Base-by-base conservation (phyloP, 2,888 invertebrate species). In the Macrophya annulata region DNA sequence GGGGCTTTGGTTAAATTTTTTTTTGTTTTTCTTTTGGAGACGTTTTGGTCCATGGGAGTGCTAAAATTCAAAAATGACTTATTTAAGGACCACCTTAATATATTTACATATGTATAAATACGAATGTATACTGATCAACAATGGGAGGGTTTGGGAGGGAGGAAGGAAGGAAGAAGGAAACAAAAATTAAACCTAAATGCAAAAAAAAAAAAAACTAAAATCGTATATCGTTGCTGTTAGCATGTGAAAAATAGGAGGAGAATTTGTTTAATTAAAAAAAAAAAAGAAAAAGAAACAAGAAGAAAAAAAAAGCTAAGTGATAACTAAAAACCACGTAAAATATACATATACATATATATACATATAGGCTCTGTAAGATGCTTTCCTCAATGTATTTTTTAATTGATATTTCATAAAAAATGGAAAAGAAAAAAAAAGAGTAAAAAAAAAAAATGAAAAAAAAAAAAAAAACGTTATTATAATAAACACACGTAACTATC, bases 321-420 rank as follows among this genome's bases (percentile, higher is more conserved):
- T 74, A 74, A 74, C 45, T 43, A 4, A 21, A 74, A 74, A 74
- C 37, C 74, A 74, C 21, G 45, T 43, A 74, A 31, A 31, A 31
- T 31, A 31, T 31, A 31, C 31, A 31, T 31, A 31, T 3, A 3
- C 31, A 31, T 8, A 77, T 17, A 76, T 45, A 76, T 12, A 76
- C 8, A 72, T 43, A 72, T 71, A 43, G 31, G 76, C 76, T 76
- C 45, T 76, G 48, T 48, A 76, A 76, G 76, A 79, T 79, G 79
- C 79, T 79, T 79, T 79, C 79, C 79, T 79, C 79, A 40, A 79
- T 79, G 79, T 79, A 51, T 79, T 79, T 79, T 79, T 79, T 79
- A 79, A 79, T 79, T 37, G 79, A 79, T 79, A 79, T 79, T 76
- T 76, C 76, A 76, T 76, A 76, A 48, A 76, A 72, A 65, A 15